Evolutionary conservation across 2,797 vertebrate species (phyloP), one percentile per base, ranked within the genome.

Genomic region (Anguilla megastoma): DNA sequence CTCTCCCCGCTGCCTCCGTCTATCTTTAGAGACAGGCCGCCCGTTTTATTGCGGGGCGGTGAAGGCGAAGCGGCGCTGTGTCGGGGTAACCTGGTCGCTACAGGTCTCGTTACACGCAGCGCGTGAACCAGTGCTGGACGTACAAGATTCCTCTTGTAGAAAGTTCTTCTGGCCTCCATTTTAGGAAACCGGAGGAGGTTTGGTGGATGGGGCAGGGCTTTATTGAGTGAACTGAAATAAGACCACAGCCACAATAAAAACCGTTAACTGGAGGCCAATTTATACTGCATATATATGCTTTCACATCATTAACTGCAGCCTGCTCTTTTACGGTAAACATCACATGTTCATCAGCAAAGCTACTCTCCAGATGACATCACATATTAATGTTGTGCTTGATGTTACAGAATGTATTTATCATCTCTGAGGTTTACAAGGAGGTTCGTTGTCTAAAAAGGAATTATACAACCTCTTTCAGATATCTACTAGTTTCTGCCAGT

Each of bases 11-110:
- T n/a, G 89, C 86, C 90, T 71, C 79, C 12, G 86, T 92, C 93
- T 95, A 94, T 94, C 90, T 95, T 95, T 94, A 93, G 94, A 90
- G 58, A 30, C 1, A 66, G 24, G 30, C 36, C 41, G 2, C 87
- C 87, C 90, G 85, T 89, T 91, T 93, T 95, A 92, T 93, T 89
- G 91, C 93, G 92, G 92, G 48, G n/a, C 24, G 87, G 18, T 90
- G 87, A 88, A 87, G 90, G 12, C n/a, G n/a, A 10, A 27, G 90
- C 90, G 89, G 4, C 87, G 91, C 88, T 85, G 86, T 50, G 91
- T 85, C 76, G 3, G 76, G 88, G 88, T 90, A 89, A 91, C 92
- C 86, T 87, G 86, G 60, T 88, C 85, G 74, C 89, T 90, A 89
- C 76, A 91, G 92, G 90, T 91, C 82, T 21, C 0, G 36, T 87